Percentiles rank a stretch among this genome's conserved stretches.
Conservation (phyloP, 2,113 vertebrate species). For the Desmodus rotundus region DNA sequence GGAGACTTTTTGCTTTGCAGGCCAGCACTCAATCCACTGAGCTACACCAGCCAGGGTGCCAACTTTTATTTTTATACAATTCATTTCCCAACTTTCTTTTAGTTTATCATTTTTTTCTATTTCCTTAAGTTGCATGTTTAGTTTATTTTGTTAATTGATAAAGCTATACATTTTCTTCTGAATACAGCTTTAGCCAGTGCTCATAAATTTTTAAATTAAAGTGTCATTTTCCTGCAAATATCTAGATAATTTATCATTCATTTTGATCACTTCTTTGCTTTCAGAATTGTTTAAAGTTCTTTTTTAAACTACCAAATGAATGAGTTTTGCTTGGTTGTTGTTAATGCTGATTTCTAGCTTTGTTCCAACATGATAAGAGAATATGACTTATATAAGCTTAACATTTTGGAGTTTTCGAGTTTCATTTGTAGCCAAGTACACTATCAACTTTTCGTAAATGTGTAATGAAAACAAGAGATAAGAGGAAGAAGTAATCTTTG, state of each 20-base stretch:
- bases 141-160: background rate
- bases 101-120: background rate
- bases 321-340: background rate
- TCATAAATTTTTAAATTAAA: background rate
- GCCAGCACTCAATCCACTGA: too few species aligned
- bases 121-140: constrained; percentile 11
- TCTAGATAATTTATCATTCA: background rate
- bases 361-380: background rate
- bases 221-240: background rate
- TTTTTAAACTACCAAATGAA: background rate
- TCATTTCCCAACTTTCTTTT: background rate
- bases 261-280: constrained; percentile 2
- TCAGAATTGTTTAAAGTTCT: background rate
- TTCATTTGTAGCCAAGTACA: background rate
- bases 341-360: background rate
- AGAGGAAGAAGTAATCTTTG: background rate
- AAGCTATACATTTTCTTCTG: constrained; percentile 34
- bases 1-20: too few species aligned
- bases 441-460: background rate
- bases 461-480: background rate
- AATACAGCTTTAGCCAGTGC: constrained; percentile 5
- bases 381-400: background rate
- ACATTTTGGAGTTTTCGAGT: background rate
- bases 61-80: background rate
- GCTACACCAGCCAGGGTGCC: too few species aligned